Base-by-base conservation (phyloP, 2,113 vertebrate genomes). In the Cnemophilus loriae region DNA sequence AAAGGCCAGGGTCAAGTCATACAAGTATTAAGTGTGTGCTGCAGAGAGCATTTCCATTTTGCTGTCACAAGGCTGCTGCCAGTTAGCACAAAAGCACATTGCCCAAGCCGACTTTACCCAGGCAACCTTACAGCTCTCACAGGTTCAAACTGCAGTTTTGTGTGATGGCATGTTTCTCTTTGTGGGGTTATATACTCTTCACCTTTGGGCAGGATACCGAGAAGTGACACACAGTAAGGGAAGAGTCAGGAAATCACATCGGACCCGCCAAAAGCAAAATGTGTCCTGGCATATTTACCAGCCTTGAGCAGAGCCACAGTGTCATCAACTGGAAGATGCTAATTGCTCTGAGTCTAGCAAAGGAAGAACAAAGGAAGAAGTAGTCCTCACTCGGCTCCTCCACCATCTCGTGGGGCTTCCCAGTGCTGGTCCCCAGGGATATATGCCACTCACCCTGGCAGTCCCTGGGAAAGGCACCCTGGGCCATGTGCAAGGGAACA, bases 371-470 rank as follows among this genome's bases (percentile, higher is more conserved):
- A 46, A 63, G 33, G 41, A 79, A 44, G 26, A 68, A 79, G 50
- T 3, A 68, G 33, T 33, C 13, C 20, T 12, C 0, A 1, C 30
- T 22, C 24, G 21, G 67, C 12, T 92, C 18, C 42, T 90, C 24
- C 1, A 1, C 28, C 37, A 68, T 22, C 5, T 52, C 56, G 37
- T 6, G 19, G 47, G 16, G 26, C 39, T 77, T 23, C 44, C 3
- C 0, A 0, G 2, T 16, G 42, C 17, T 3, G 7, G 32, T 56
- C 22, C 17, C 7, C 63, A 71, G 7, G 39, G 49, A 33, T 11
- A 37, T 0, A 2, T 6, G 14, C 11, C 3, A 2, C 33, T 42
- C 37, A 44, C 15, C 3, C 53, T 53, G 44, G 39, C 50, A 12
- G 35, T 13, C 35, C 52, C 73, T 4, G 11, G n/a, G 42, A 23